Percentiles rank a stretch among this genome's conserved stretches.
Evolutionary conservation across 2,888 invertebrate genomes (phyloP).

Genomic region (Parascotia fuliginaria): DNA sequence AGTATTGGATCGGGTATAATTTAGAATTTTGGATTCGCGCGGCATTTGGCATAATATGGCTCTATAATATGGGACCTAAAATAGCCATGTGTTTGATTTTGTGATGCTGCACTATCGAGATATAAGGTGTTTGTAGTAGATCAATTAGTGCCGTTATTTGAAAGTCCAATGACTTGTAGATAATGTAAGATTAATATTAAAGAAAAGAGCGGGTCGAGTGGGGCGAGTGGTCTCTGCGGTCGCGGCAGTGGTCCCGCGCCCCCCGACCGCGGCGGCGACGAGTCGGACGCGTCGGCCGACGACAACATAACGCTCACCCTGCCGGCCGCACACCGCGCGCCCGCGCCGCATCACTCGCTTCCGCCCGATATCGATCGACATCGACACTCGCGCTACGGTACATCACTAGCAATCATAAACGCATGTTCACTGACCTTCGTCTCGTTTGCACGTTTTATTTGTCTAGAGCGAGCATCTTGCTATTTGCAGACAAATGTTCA

Average conservation of each 20-base stretch:
- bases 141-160: neutral
- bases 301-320: conserved; percentile 87
- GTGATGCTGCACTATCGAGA: neutral
- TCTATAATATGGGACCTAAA: no score
- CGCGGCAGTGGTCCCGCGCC: conserved; percentile 18
- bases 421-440: conserved; percentile 24
- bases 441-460: conserved; percentile 27
- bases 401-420: conserved; percentile 63
- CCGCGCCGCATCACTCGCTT: conserved; percentile 27
- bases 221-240: conserved; percentile 5
- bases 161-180: neutral
- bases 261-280: conserved; percentile 56
- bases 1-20: no score
- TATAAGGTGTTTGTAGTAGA: neutral
- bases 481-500: neutral
- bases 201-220: conserved; percentile 41
- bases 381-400: conserved; percentile 47
- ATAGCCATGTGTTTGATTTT: no score
- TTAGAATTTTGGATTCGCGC: no score
- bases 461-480: neutral
- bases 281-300: conserved; percentile 85
- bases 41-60: no score
- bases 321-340: conserved; percentile 65
- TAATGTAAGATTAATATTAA: conserved; percentile 27
- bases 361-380: conserved; percentile 30